Base-by-base conservation (phyloP, 2,797 vertebrate genomes). In the Morus bassanus region DNA sequence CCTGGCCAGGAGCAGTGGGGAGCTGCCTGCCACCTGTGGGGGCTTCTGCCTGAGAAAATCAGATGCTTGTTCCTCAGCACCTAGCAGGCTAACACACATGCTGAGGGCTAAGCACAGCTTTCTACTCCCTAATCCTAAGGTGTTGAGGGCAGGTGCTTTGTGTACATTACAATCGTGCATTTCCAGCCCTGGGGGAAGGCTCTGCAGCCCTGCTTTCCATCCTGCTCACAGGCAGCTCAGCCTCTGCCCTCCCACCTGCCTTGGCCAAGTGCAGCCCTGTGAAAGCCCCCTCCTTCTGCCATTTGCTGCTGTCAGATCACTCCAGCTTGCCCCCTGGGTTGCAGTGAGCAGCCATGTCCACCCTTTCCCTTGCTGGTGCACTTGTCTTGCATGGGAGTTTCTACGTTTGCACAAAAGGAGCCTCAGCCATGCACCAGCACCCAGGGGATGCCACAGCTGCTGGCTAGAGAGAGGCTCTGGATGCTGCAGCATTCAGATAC, bases 391-490 rank as follows among this genome's bases (percentile, higher is more conserved):
- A 13, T 0, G 2, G 54, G 60, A 46, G 25, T 45, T 35, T 31
- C 48, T 37, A 6, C 10, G 21, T 35, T 61, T 43, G 61, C 15
- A 9, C 35, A 24, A 27, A 45, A 41, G 59, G 25, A 73, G 25
- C 31, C 45, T 63, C 31, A 19, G 59, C 57, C 74, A 9, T 0
- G 0, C 27, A 11, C 41, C 2, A 2, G 59, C n/a, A n/a, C 63
- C 61, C 7, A 45, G 24, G 70, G 0, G 0, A 33, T 61, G 56
- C 41, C 0, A 0, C 0, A 0, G 56, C 81, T 78, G 63, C 45
- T 0, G 0, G 48, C 5, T 30, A 4, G 25, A 54, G 27, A 61
- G 65, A 23, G 33, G 45, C 50, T 53, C 9, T 0, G 10, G 57
- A 8, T 78, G 75, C 72, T 68, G 64, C 73, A 41, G 63, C 21